Percentiles rank a stretch among this genome's conserved stretches.
Conservation (phyloP, 2,888 invertebrate species). For the Thyatira batis region DNA sequence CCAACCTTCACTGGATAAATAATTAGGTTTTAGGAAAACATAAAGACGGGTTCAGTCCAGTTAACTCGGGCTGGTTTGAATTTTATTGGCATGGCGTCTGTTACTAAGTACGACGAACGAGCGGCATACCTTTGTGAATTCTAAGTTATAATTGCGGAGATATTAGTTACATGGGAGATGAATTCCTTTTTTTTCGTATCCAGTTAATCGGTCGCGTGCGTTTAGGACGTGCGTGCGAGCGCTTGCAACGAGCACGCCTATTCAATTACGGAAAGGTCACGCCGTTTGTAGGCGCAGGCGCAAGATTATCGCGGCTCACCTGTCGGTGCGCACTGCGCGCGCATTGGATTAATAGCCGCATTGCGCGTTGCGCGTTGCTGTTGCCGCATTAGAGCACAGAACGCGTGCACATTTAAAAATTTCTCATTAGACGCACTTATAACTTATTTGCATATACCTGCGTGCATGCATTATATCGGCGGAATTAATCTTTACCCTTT, state of each 20-base stretch:
- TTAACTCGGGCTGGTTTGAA: neutral
- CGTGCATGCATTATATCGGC: conserved; percentile 17
- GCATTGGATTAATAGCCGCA: conserved; percentile 52
- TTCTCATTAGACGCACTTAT: conserved; percentile 29
- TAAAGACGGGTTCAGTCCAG: neutral
- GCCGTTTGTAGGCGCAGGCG: conserved; percentile 64
- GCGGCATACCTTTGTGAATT: conserved; percentile 3
- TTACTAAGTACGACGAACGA: neutral
- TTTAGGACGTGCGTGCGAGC: conserved; percentile 65
- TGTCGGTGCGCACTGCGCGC: conserved; percentile 60
- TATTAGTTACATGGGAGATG: conserved; percentile 17
- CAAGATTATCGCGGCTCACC: conserved; percentile 75
- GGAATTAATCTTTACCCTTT: conserved; percentile 10
- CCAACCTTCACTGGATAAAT: too few species aligned
- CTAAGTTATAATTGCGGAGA: conserved; percentile 8
- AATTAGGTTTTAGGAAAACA: too few species aligned
- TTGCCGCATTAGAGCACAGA: conserved; percentile 9
- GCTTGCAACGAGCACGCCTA: conserved; percentile 64
- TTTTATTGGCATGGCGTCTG: neutral
- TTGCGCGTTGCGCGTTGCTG: conserved; percentile 11
- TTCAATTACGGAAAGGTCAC: conserved; percentile 80
- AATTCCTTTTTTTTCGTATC: conserved; percentile 29
- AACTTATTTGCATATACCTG: conserved; percentile 14
- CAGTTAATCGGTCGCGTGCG: conserved; percentile 66
- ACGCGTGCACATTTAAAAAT: conserved; percentile 35